phyloP scores from a whole-genome alignment of 2,797 vertebrate genomes.

The Sebastes itinus region DNA sequence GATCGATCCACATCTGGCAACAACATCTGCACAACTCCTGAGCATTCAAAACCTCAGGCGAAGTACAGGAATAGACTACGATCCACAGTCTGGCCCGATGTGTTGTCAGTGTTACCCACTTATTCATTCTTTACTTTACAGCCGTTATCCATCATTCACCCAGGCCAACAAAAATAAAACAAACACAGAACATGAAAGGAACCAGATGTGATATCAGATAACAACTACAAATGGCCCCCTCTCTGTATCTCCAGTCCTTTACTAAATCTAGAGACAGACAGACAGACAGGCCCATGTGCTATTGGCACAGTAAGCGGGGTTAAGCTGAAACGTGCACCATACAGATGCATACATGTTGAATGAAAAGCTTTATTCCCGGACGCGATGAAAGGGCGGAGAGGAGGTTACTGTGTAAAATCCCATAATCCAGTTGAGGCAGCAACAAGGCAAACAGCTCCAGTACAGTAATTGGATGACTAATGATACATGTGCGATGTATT shows the following conservation, averaged over 20 bases:
- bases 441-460: neutral
- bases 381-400: constrained; percentile 1
- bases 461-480: neutral
- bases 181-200: neutral
- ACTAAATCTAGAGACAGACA: constrained; percentile 4
- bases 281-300: neutral
- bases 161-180: neutral
- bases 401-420: constrained; percentile 31
- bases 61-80: constrained; percentile 7
- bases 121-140: neutral
- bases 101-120: neutral
- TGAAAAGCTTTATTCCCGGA: neutral
- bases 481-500: neutral
- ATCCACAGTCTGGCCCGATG: neutral
- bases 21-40: constrained; percentile 48
- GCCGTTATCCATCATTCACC: neutral
- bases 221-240: neutral
- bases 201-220: neutral
- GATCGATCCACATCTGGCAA: constrained; percentile 55
- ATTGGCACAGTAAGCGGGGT: neutral
- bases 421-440: constrained; percentile 14
- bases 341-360: neutral
- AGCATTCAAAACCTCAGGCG: constrained; percentile 25
- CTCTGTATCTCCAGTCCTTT: neutral
- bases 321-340: constrained; percentile 17